Base-by-base conservation (phyloP, 2,113 vertebrate genomes). In the Coracopsis vasa region DNA sequence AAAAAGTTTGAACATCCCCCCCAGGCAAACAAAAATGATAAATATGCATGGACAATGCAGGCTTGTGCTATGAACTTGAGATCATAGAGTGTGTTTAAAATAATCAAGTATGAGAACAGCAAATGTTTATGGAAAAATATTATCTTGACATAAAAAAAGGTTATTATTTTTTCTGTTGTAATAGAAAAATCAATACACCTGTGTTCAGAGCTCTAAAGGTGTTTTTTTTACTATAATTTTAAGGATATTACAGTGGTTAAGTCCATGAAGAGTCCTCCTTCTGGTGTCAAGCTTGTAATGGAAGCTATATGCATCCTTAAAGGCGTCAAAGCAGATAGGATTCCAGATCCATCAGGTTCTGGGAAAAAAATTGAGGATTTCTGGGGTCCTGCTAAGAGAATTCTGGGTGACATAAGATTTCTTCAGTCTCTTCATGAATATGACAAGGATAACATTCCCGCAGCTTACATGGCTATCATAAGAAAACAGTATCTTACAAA, bases 231-330 rank as follows among this genome's bases (percentile, higher is more conserved):
- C n/a, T 58, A 24, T 24, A 58, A 35, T 9, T 96, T 94, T 66
- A 80, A 99, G 99, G 99, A 99, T 94, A 99, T 99, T 86, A 99
- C 99, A 19, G 97, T 99, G 93, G 98, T 99, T n/a, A 99, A 99
- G 93, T 98, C 99, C 50, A 99, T 99, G 99, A 99, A 99, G 96
- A 99, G 98, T 78, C 99, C 99, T 37, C 99, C 99, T 4, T 90
- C 98, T 60, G 99, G 98, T 14, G 98, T 99, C 69, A 99, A 99
- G 94, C 96, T 99, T 65, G 99, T 99, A 47, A 99, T 99, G 99
- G 99, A 99, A 96, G 98, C 99, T 11, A 98, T 99, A 89, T 99
- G 99, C 86, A 99, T 99, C 85, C 97, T 99, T 74, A 99, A 99
- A 98, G 99, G 98, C 51, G 98, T 99, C 87, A 99, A 99, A 94